A percentile compares a stretch with the other conserved stretches of the same genome.
These are phyloP conservation scores for Holocentrus rufus DNA, from an alignment of 2,797 vertebrate genomes.

Conservation along the genomic window DNA sequence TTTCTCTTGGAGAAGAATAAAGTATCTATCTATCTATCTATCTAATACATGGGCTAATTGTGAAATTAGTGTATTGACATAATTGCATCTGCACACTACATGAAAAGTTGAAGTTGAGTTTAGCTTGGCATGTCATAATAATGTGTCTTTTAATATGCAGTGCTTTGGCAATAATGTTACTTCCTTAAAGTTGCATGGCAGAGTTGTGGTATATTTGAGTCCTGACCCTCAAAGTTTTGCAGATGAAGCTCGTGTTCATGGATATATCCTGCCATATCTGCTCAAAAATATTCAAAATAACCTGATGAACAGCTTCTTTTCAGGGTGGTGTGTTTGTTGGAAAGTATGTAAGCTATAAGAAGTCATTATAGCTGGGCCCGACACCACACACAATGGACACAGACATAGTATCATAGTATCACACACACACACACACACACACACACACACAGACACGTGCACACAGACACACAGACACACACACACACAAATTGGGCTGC, in stretches of 20 bases:
- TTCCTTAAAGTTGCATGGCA: conserved; percentile 17
- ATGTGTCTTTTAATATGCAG: conserved; percentile 26
- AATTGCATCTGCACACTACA: conserved; percentile 12
- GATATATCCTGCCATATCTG: conserved; percentile 4
- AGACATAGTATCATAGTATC: too few species aligned
- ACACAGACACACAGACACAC: conserved; percentile 4
- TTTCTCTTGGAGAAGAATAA: too few species aligned
- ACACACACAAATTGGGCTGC: too few species aligned
- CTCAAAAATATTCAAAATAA: neutral
- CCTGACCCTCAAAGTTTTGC: too few species aligned
- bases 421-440: too few species aligned
- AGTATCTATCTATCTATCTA: too few species aligned
- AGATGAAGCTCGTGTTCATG: neutral
- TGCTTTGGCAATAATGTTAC: conserved; percentile 47
- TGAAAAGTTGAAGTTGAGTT: conserved; percentile 17
- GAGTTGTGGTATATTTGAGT: conserved; percentile 5
- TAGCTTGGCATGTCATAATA: conserved; percentile 25
- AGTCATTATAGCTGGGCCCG: neutral
- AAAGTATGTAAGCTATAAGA: neutral
- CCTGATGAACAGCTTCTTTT: too few species aligned
- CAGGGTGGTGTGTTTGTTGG: neutral
- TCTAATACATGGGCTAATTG: neutral
- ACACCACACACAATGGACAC: too few species aligned
- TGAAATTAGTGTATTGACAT: conserved; percentile 12
- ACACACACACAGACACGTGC: neutral